phyloP scores from a whole-genome alignment of 2,113 vertebrate species.

The Tachysurus vachellii region DNA sequence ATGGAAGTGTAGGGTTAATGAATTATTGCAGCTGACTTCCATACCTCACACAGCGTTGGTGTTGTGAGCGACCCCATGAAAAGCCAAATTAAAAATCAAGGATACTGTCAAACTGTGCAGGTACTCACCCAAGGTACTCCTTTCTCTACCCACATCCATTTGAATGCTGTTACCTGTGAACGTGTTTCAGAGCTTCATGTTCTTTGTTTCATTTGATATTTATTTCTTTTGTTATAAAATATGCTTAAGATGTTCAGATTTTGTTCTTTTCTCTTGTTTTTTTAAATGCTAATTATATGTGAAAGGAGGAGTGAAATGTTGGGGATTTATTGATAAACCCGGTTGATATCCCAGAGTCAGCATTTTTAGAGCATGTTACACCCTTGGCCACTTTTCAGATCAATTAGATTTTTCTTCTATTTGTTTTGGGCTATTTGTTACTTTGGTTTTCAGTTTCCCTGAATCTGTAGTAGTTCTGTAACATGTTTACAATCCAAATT shows the following conservation, averaged over 20 bases:
- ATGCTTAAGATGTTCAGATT: conserved; percentile 31
- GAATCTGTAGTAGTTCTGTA: background rate
- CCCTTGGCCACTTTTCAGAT: conserved; percentile 4
- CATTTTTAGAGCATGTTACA: conserved; percentile 12
- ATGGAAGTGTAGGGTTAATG: conserved; percentile 99
- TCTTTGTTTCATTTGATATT: conserved; percentile 67
- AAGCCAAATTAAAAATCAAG: conserved; percentile 99
- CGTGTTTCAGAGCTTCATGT: conserved; percentile 82
- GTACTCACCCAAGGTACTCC: conserved; percentile 99
- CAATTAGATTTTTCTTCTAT: background rate
- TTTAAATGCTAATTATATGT: conserved; percentile 24
- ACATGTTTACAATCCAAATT: background rate
- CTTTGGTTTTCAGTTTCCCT: conserved; percentile 19
- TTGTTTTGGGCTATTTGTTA: conserved; percentile 10
- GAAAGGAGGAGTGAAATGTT: conserved; percentile 3
- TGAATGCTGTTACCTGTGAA: conserved; percentile 99
- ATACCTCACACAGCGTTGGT: conserved; percentile 99
- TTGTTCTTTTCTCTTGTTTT: conserved; percentile 37
- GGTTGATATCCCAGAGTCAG: conserved; percentile 61
- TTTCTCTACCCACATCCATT: conserved; percentile 99
- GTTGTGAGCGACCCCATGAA: conserved; percentile 99
- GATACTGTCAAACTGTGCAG: conserved; percentile 99
- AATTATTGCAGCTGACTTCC: conserved; percentile 99
- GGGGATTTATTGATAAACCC: conserved; percentile 48
- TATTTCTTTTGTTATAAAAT: conserved; percentile 71